Base-by-base conservation (phyloP, 2,888 invertebrate species). In the Thecocarcelia acutangulata region DNA sequence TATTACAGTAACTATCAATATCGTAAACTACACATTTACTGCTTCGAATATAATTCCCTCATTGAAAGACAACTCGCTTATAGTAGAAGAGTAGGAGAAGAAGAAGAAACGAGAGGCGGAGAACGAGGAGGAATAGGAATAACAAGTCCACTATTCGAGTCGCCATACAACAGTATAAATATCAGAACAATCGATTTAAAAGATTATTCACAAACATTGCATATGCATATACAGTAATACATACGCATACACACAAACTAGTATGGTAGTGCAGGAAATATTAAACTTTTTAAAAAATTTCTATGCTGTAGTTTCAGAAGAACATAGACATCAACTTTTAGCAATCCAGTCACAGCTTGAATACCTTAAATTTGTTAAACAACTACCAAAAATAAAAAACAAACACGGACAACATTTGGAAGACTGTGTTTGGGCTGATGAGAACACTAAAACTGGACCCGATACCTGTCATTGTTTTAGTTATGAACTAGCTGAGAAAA, bases 1-100 rank as follows among this genome's bases (percentile, higher is more conserved):
- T 69, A 69, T 33, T 69, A 69, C 5, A 69, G 68, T 56, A 69
- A 69, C 44, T 69, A 69, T 40, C 13, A 42, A 44, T 56, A 69
- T 28, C 66, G 24, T 5, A 52, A 40, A 52, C 66, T 66, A 4
- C 52, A 66, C 42, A 66, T 66, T 33, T 66, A 66, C 40, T 66
- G 66, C 15, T 33, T 33, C 8, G 6, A 33, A 33, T 33, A 33
- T 9, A 33, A 33, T 8, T 9, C 33, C 9, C 1, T 9, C 33
- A 33, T 33, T 33, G 6, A 33, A 33, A 33, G 9, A 33, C 33
- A 33, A 24, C 24, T n/a, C n/a, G n/a, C n/a, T n/a, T n/a, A n/a
- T n/a, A n/a, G n/a, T n/a, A n/a, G n/a, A n/a, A n/a, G n/a, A n/a
- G n/a, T n/a, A n/a, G n/a, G n/a, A n/a, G n/a, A n/a, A n/a, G n/a